Evolutionary conservation across 2,113 vertebrate species (phyloP).

Genomic region (Spea multiplicata): DNA sequence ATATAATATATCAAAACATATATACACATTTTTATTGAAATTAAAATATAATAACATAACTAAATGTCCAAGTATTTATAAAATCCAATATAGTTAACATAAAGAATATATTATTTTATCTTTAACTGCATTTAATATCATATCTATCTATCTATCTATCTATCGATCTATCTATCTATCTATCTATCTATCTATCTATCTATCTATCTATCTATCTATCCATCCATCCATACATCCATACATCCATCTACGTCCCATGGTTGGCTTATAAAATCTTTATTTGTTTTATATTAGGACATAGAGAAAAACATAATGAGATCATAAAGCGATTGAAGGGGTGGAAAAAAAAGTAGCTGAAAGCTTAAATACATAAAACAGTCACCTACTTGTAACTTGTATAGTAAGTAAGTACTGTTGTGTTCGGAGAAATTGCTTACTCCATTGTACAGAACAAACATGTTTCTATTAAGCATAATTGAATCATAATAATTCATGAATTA

Average conservation of each 20-base stretch:
- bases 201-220: too few species aligned
- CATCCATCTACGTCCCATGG: neutral
- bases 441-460: constrained; percentile 39
- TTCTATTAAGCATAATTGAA: constrained; percentile 41
- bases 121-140: too few species aligned
- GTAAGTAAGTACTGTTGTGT: constrained; percentile 22
- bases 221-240: too few species aligned
- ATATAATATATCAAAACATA: too few species aligned
- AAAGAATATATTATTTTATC: too few species aligned
- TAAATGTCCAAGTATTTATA: too few species aligned
- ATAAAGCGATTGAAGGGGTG: constrained; percentile 17
- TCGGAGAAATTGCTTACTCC: constrained; percentile 19
- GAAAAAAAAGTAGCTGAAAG: constrained; percentile 25
- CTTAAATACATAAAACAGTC: constrained; percentile 32
- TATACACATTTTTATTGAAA: too few species aligned
- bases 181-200: too few species aligned
- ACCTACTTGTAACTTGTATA: constrained; percentile 37
- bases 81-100: too few species aligned
- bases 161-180: too few species aligned
- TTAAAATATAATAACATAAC: too few species aligned
- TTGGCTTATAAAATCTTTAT: neutral
- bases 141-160: too few species aligned
- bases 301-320: constrained; percentile 36
- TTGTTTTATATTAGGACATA: neutral
- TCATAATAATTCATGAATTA: constrained; percentile 38